These are phyloP conservation scores for Oreochromis spilurus DNA, from an alignment of 2,113 vertebrate species.

Conservation along the genomic window DNA sequence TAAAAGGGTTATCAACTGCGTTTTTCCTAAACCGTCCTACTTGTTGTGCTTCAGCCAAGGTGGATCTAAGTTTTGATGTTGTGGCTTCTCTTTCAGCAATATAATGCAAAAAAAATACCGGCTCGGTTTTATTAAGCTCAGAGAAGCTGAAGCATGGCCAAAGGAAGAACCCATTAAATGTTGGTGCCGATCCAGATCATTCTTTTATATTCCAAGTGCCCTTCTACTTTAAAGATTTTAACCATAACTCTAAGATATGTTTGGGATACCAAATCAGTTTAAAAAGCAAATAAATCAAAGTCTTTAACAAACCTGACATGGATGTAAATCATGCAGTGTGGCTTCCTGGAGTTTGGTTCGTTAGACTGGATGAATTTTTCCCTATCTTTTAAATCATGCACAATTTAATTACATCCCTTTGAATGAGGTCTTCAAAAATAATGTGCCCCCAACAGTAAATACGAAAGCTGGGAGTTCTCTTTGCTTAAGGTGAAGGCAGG, in stretches of 20 bases:
- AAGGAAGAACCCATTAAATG: neutral
- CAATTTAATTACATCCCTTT: slow-evolving; percentile 7
- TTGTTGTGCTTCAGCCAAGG: neutral
- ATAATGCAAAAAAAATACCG: neutral
- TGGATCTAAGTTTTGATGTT: neutral
- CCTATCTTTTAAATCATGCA: neutral
- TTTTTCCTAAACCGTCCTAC: neutral
- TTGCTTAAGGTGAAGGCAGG: slow-evolving; percentile 43
- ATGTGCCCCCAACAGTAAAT: neutral
- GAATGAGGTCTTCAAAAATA: neutral
- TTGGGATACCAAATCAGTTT: neutral
- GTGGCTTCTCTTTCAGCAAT: neutral
- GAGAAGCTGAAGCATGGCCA: neutral
- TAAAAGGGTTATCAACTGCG: neutral
- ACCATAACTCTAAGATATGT: neutral
- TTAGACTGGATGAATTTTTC: neutral
- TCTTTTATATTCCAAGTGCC: neutral
- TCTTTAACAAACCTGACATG: neutral
- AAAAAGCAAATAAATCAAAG: neutral
- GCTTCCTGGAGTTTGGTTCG: neutral
- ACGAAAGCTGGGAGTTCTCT: slow-evolving; percentile 42
- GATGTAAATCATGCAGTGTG: neutral
- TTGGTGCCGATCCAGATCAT: neutral
- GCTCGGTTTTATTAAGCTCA: neutral
- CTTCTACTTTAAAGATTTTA: neutral